phyloP scores from a whole-genome alignment of 2,113 vertebrate species.

The Gallinago jamesoni region DNA sequence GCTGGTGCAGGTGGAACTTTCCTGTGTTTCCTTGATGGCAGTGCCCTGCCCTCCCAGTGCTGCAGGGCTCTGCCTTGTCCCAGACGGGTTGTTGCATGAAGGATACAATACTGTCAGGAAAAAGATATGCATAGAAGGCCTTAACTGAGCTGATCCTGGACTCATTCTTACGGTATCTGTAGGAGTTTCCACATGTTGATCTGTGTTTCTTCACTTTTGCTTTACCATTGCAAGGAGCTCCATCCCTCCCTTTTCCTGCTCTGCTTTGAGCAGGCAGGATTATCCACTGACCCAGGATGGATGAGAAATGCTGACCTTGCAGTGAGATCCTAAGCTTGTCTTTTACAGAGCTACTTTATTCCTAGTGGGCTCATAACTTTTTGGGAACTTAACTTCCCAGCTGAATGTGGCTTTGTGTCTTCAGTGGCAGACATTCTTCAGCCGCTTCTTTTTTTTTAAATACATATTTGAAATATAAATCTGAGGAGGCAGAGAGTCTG shows the following conservation, averaged over 20 bases:
- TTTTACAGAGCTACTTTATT: background rate
- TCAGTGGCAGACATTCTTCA: background rate
- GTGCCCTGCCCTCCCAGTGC: no score
- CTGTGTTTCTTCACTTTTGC: background rate
- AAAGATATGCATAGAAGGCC: background rate
- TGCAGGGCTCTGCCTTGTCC: background rate
- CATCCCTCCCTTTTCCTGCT: background rate
- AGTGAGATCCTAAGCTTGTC: background rate
- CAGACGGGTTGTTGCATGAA: background rate
- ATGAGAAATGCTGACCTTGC: accelerated
- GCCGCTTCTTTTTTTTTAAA: background rate
- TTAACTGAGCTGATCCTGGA: background rate
- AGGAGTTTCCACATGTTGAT: background rate
- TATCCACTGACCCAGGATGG: accelerated
- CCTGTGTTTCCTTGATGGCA: background rate
- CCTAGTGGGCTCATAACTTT: background rate
- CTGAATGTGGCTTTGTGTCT: background rate
- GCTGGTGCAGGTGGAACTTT: background rate
- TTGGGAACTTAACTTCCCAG: background rate
- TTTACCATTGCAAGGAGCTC: background rate
- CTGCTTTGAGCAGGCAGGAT: background rate
- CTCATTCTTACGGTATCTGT: background rate
- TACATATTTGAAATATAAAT: background rate
- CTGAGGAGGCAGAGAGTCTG: background rate
- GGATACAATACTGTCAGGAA: background rate